These are phyloP conservation scores for Monochamus saltuarius DNA, from an alignment of 1,140 invertebrate species.

Conservation along the genomic window DNA sequence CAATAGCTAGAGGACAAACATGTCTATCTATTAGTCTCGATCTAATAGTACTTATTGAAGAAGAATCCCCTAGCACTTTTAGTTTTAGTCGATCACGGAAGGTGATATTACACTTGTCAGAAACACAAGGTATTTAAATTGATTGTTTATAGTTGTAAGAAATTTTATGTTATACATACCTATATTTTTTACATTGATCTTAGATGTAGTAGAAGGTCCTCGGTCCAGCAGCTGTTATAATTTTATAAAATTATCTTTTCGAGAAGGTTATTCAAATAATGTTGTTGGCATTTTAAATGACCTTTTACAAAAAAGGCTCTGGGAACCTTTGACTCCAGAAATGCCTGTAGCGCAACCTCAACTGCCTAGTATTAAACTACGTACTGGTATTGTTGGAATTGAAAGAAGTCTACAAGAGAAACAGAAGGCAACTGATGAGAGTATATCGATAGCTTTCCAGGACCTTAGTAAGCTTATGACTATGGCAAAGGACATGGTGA, in stretches of 20 bases:
- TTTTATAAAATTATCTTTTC: slow-evolving; percentile 86
- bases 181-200: slow-evolving; percentile 44
- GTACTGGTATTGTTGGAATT: slow-evolving; percentile 93
- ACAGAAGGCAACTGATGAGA: slow-evolving; percentile 86
- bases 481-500: slow-evolving; percentile 97
- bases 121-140: slow-evolving; percentile 48
- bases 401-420: slow-evolving; percentile 89
- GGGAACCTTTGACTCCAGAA: slow-evolving; percentile 53
- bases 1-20: slow-evolving; percentile 66
- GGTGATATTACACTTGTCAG: slow-evolving; percentile 76
- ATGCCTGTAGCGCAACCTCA: slow-evolving; percentile 39
- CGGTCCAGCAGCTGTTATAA: slow-evolving; percentile 68
- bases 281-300: slow-evolving; percentile 68
- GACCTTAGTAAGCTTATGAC: slow-evolving; percentile 93
- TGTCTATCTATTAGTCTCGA: slow-evolving; percentile 70
- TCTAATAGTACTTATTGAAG: slow-evolving; percentile 74
- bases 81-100: slow-evolving; percentile 79
- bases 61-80: slow-evolving; percentile 72
- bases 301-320: slow-evolving; percentile 61
- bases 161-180: background rate
- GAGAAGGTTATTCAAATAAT: slow-evolving; percentile 74
- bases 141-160: slow-evolving; percentile 29
- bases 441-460: slow-evolving; percentile 91
- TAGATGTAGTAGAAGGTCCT: slow-evolving; percentile 73
- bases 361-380: slow-evolving; percentile 63